Evolutionary conservation across 1,140 invertebrate genomes (phyloP).

Genomic region (Drosophila quadrilineata): DNA sequence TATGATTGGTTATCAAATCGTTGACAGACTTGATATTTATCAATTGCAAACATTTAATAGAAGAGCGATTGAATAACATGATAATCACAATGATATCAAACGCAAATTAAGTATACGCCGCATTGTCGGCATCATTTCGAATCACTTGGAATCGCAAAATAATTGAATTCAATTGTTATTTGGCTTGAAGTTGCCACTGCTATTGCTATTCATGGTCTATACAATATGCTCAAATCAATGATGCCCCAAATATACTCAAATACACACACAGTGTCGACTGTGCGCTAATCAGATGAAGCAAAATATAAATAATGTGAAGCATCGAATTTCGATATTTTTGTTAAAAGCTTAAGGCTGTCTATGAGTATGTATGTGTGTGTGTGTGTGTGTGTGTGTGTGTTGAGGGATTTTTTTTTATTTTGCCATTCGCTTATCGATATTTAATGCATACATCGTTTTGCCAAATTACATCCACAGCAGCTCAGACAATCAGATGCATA

Average conservation of each 20-base stretch:
- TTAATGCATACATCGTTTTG: not conserved
- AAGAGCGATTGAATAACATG: not conserved
- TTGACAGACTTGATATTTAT: too few relatives aligned
- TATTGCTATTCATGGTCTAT: conserved; percentile 9
- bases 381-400: too few relatives aligned
- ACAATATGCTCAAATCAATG: conserved; percentile 8
- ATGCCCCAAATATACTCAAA: not conserved
- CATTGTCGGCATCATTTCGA: not conserved
- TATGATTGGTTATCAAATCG: too few relatives aligned
- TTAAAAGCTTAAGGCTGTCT: conserved; percentile 3
- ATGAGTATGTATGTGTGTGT: too few relatives aligned
- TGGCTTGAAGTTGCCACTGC: conserved; percentile 29
- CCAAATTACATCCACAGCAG: not conserved
- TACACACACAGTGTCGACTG: not conserved
- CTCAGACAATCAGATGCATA: too few relatives aligned
- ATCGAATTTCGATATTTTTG: conserved; percentile 65
- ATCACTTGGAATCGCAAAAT: conserved; percentile 33
- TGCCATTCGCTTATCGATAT: not conserved
- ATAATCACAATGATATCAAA: not conserved
- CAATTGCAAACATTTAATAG: too few relatives aligned
- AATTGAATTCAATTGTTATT: conserved; percentile 42
- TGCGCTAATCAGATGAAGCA: not conserved
- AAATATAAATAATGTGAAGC: conserved; percentile 10
- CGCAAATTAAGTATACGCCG: conserved; percentile 3
- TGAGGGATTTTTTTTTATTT: too few relatives aligned